Conservation (phyloP, 2,113 vertebrate species). For the Hippocampus guttulatus region DNA sequence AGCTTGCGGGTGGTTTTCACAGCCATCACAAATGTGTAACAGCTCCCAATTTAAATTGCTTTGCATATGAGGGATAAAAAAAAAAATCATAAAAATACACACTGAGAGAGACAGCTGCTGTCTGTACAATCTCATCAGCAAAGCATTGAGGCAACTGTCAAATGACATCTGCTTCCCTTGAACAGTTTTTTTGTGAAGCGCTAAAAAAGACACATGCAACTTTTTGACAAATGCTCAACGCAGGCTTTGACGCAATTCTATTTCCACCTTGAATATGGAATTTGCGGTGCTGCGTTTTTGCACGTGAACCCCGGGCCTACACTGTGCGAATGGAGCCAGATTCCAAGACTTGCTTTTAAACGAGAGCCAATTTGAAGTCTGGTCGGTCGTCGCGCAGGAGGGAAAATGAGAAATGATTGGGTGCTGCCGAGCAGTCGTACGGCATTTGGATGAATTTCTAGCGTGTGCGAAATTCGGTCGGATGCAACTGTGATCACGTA, state of each 20-base stretch:
- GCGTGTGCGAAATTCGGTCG: background rate
- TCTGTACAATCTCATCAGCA: slow-evolving; percentile 40
- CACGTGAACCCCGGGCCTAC: background rate
- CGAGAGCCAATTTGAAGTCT: slow-evolving; percentile 1
- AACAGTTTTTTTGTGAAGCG: slow-evolving; percentile 13
- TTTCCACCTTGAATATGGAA: background rate
- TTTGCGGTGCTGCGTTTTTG: background rate
- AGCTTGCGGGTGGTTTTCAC: slow-evolving; percentile 12
- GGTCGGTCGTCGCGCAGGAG: background rate
- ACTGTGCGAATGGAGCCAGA: background rate
- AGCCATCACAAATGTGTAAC: slow-evolving; percentile 15
- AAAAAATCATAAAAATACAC: slow-evolving; percentile 26
- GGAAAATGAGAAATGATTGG: background rate
- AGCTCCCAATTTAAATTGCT: slow-evolving; percentile 27
- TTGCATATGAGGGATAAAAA: slow-evolving; percentile 22
- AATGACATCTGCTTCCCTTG: slow-evolving; percentile 41
- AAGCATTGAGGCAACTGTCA: slow-evolving; percentile 41
- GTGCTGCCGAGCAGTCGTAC: background rate
- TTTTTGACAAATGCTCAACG: slow-evolving; percentile 19
- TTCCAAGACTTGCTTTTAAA: background rate
- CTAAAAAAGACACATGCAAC: slow-evolving; percentile 18
- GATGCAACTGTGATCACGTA: background rate
- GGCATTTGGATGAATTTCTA: background rate
- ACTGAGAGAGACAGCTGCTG: slow-evolving; percentile 44
- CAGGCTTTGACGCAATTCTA: slow-evolving; percentile 12